Evolutionary conservation across 1,140 invertebrate genomes (phyloP).

Genomic region (Diachasma alloeum): DNA sequence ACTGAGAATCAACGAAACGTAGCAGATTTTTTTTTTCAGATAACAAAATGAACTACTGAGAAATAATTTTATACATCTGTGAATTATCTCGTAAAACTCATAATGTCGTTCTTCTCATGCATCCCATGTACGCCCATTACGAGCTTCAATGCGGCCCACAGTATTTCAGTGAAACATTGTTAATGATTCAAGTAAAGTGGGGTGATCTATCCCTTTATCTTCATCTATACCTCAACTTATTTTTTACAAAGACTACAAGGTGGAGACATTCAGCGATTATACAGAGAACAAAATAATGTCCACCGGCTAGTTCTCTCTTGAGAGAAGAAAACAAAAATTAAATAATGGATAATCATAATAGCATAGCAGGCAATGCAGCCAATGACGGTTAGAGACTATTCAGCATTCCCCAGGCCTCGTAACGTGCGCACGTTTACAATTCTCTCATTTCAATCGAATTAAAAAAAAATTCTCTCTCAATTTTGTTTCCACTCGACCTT

Average conservation of each 20-base stretch:
- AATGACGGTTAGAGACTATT: slow-evolving; percentile 47
- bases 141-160: not conserved
- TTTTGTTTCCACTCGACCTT: not conserved
- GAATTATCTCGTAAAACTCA: not conserved
- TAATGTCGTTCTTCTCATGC: not conserved
- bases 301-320: not conserved
- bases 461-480: no score
- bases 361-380: slow-evolving; percentile 43
- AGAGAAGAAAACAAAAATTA: slow-evolving; percentile 2
- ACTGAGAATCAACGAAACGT: not conserved
- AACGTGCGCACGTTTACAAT: slow-evolving; percentile 32
- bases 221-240: not conserved
- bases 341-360: slow-evolving; percentile 4
- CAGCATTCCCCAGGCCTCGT: slow-evolving; percentile 37
- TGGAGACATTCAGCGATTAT: not conserved
- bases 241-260: not conserved
- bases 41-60: not conserved
- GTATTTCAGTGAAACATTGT: not conserved
- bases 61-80: not conserved
- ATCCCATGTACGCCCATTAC: not conserved
- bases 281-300: slow-evolving; percentile 1
- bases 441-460: not conserved
- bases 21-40: not conserved
- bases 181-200: not conserved
- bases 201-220: not conserved